Conservation (phyloP, 2,888 invertebrate species). For the Xestia xanthographa region DNA sequence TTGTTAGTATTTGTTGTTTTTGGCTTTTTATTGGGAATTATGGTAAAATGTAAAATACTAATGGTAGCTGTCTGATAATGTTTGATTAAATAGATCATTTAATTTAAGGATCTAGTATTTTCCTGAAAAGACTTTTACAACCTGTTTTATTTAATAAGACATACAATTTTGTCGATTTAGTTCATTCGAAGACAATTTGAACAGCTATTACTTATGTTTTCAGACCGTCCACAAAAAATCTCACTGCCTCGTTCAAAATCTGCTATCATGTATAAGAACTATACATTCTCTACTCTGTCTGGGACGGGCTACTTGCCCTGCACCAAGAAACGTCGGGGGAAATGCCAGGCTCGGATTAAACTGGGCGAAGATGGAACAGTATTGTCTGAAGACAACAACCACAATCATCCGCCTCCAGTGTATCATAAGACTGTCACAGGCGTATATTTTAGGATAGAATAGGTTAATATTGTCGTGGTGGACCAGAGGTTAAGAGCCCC, state of each 20-base stretch:
- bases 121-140: no score
- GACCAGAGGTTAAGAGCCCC: no score
- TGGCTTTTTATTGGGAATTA: no score
- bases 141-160: neutral
- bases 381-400: constrained; percentile 31
- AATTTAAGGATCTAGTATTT: neutral
- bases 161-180: neutral
- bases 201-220: neutral
- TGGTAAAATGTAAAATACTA: neutral
- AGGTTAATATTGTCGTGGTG: neutral
- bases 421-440: constrained; percentile 35
- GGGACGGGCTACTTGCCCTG: constrained; percentile 50
- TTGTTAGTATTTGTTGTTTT: no score
- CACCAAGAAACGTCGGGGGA: constrained; percentile 52
- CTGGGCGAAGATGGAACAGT: constrained; percentile 39
- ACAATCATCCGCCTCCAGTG: constrained; percentile 59
- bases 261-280: constrained; percentile 50
- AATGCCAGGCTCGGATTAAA: constrained; percentile 53
- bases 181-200: neutral
- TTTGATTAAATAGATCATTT: neutral
- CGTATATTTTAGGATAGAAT: constrained; percentile 23
- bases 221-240: constrained; percentile 15
- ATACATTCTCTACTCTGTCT: constrained; percentile 40
- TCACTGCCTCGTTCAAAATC: constrained; percentile 22
- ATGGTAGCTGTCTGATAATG: no score